Percentiles rank a stretch among this genome's conserved stretches.
Evolutionary conservation across 2,113 vertebrate genomes (phyloP).

Genomic region (Erythrolamprus reginae): DNA sequence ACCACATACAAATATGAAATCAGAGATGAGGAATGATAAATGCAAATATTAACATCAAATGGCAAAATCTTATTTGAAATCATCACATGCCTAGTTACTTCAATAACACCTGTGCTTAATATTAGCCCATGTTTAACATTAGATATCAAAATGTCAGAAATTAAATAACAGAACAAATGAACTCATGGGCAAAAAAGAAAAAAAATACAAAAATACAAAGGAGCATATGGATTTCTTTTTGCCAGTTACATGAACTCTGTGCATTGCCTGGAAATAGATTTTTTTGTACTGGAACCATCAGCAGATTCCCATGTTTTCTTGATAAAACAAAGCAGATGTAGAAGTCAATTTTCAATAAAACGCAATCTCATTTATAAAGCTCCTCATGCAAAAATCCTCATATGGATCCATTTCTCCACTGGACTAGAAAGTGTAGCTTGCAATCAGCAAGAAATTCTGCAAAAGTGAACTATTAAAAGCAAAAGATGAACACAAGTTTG

Average conservation of each 20-base stretch:
- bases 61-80: slow-evolving; percentile 34
- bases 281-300: slow-evolving; percentile 47
- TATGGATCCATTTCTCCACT: slow-evolving; percentile 36
- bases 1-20: background rate
- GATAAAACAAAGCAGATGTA: slow-evolving; percentile 59
- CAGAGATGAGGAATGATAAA: background rate
- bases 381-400: slow-evolving; percentile 46
- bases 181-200: slow-evolving; percentile 3
- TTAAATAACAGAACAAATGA: slow-evolving; percentile 51
- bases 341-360: slow-evolving; percentile 46
- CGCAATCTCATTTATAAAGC: slow-evolving; percentile 27
- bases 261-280: slow-evolving; percentile 42
- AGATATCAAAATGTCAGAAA: slow-evolving; percentile 51
- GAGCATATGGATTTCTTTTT: slow-evolving; percentile 53
- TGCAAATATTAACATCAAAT: background rate
- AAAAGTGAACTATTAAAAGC: slow-evolving; percentile 49
- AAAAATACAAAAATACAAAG: slow-evolving; percentile 24
- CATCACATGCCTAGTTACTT: slow-evolving; percentile 46
- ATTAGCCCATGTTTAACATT: slow-evolving; percentile 49
- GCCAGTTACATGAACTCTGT: slow-evolving; percentile 50
- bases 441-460: slow-evolving; percentile 10
- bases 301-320: slow-evolving; percentile 44
- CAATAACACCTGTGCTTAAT: slow-evolving; percentile 47
- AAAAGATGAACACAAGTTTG: too few species aligned
- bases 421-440: slow-evolving; percentile 40